Evolutionary conservation across 2,113 vertebrate genomes (phyloP), one percentile per base, ranked within the genome.

Genomic region (Gnathonemus echidnorhynchus): DNA sequence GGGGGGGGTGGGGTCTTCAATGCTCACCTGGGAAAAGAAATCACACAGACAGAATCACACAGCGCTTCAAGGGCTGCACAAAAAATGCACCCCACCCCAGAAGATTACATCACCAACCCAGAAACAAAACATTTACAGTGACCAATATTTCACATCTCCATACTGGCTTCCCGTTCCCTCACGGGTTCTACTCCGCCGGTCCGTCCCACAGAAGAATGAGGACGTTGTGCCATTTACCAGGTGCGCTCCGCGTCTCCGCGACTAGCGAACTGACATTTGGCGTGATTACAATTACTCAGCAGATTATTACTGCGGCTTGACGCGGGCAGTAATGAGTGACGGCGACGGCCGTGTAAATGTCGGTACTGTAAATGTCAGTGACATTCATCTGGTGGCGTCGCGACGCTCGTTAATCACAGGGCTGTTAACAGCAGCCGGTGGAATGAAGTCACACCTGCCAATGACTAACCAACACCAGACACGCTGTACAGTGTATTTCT

Each of bases 241-340:
- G 89, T 90, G 90, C 24, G 77, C 85, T 87, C 1, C 53, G 70
- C 91, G 88, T 92, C 90, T 93, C 56, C 24, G 19, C 35, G 19
- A 39, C 88, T 3, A 24, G 11, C 90, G 87, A 87, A 90, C 83
- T 90, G 90, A 90, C 91, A 91, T 91, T 91, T 90, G 49, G 39
- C 58, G 89, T 92, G 90, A 94, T 92, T 92, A 92, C 93, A 91
- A 53, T 89, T 92, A 93, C 92, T 95, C 92, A 93, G 85, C 87
- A 88, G 91, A 89, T 91, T 93, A 94, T 93, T 93, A 95, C 89
- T 70, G 92, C 13, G 89, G 90, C 92, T 93, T 94, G 93, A 93
- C 3, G 24, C 88, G 58, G 74, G 88, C 93, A 93, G 94, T 94
- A 94, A 85, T 89, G 91, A 77, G 83, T 92, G 93, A 93, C 92